Base-by-base conservation (phyloP, 2,113 vertebrate species). In the Proteles cristata region DNA sequence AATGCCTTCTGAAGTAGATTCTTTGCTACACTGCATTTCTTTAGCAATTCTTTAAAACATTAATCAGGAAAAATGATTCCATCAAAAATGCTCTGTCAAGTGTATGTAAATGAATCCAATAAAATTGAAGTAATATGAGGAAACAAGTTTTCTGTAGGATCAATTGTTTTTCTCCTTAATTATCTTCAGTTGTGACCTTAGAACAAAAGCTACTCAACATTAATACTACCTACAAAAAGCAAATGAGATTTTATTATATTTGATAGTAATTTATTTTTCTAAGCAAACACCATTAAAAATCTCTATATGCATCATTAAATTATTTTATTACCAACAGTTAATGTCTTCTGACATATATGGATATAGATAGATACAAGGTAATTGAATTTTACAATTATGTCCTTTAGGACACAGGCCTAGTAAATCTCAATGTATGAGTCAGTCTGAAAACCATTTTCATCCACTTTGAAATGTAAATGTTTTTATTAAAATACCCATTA, bases 401-500 rank as follows among this genome's bases (percentile, higher is more conserved):
- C 86, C 35, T 79, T 97, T 93, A 93, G 96, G 74, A 73, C 76
- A 94, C 35, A 91, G 10, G 86, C 25, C 53, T 86, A 66, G 58
- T 93, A 97, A 97, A 96, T 77, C 48, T 84, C 94, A 65, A 8
- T 84, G 39, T 97, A 94, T 79, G 63, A 45, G 16, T 97, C 90
- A 97, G 81, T 96, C 71, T 58, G 71, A 93, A 94, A 98, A 86
- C 39, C 26, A 58, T 96, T 98, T 98, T 89, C 93, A 97, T 91
- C 68, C 28, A 68, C 25, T 97, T 80, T 84, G 88, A 16, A 97
- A 93, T 91, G 79, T 93, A 97, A 97, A 97, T 96, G 65, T 92
- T 96, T 97, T 71, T 87, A 77, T 88, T 97, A 95, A 97, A 97
- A 96, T 90, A 83, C 45, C 39, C 55, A 50, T 97, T 97, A 96